These are phyloP conservation scores for Callimorpha dominula DNA, from an alignment of 2,888 invertebrate genomes.

Conservation along the genomic window DNA sequence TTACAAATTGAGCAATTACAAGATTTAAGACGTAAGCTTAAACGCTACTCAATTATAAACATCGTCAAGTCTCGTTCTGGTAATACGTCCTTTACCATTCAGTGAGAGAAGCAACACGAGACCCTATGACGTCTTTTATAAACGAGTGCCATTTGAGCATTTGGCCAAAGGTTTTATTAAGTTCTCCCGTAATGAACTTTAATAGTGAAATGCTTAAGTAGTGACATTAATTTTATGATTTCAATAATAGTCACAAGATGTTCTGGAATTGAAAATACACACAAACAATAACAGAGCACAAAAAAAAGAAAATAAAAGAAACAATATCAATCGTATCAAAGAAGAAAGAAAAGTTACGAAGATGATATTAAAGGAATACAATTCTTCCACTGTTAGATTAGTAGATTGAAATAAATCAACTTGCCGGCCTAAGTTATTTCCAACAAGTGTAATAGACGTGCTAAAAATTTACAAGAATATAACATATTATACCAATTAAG, in stretches of 20 bases:
- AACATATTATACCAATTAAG: background rate
- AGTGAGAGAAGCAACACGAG: background rate
- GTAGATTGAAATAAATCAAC: too few relatives aligned
- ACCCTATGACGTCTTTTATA: too few relatives aligned
- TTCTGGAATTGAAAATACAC: background rate
- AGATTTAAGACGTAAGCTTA: background rate
- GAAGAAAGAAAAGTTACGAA: too few relatives aligned
- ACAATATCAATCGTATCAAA: background rate
- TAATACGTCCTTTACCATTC: background rate
- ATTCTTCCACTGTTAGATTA: too few relatives aligned
- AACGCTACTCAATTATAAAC: background rate
- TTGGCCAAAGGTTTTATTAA: too few relatives aligned
- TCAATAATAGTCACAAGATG: background rate
- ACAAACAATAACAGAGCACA: background rate
- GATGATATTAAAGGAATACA: too few relatives aligned
- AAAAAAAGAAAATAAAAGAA: background rate
- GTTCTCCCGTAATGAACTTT: too few relatives aligned
- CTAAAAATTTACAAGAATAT: background rate
- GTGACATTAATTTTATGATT: too few relatives aligned
- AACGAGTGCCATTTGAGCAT: too few relatives aligned
- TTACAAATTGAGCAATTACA: too few relatives aligned
- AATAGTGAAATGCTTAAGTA: too few relatives aligned
- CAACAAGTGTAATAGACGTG: background rate
- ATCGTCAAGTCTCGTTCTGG: background rate
- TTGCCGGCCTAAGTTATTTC: background rate